Base-by-base conservation (phyloP, 1,140 invertebrate species). In the Achatina immaculata region DNA sequence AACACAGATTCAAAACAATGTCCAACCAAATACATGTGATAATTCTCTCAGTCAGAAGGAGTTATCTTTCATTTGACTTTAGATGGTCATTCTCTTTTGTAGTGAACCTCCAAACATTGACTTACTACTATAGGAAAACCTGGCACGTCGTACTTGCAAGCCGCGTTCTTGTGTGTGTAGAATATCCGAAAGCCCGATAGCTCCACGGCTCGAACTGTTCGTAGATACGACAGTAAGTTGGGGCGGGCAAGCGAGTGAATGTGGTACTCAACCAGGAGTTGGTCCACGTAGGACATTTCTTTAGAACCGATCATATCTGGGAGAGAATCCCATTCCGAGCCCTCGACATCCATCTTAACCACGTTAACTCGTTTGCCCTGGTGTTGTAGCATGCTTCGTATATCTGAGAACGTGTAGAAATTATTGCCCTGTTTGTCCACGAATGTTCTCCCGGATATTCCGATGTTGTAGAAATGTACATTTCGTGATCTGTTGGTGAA, bases 321-420 rank as follows among this genome's bases (percentile, higher is more conserved):
- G 24, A 51, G 11, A 14, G 48, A 11, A 51, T 51, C 24, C 69
- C 69, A 72, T 38, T 72, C 69, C 6, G 31, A 34, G 14, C 38
- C 14, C 38, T 72, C 69, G 6, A 72, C 28, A 38, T 72, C 69
- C 40, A 72, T 72, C 69, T 72, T 72, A 16, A 72, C 38, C 6
- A 72, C 40, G 40, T 72, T 38, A 16, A 72, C 42, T 14, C 14
- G 14, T 16, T 34, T 42, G 40, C 42, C 40, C 31, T 14, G 19
- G 28, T 72, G 69, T 14, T 38, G 31, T 14, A 72, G 40, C 31
- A 38, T 34, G 14, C 42, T 42, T 16, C 40, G 7, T 11, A 72
- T 34, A 42, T 72, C 69, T 36, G 7, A 14, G 36, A 38, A 28
- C 7, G 69, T 72, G 40, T 72, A 72, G 19, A 72, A 16, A n/a